Conservation (phyloP, 2,888 invertebrate genomes). For the Synanthedon vespiformis region DNA sequence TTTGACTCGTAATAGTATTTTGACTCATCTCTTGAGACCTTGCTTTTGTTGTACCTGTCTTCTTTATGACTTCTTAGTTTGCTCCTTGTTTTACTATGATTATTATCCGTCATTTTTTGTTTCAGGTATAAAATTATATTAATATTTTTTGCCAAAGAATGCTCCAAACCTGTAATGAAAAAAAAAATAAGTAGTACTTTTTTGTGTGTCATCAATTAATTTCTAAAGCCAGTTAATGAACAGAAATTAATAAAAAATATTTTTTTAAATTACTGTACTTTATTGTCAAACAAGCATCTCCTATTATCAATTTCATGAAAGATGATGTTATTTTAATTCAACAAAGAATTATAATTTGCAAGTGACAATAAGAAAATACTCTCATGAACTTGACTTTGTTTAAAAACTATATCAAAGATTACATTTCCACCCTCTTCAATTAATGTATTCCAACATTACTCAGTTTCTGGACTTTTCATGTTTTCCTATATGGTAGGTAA, state of each 20-base stretch:
- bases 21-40: slow-evolving; percentile 17
- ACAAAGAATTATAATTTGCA: slow-evolving; percentile 1
- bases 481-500: slow-evolving; percentile 24
- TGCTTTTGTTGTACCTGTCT: slow-evolving; percentile 22
- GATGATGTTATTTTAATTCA: slow-evolving; percentile 1
- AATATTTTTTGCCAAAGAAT: slow-evolving; percentile 5
- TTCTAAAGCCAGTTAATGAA: slow-evolving; percentile 8
- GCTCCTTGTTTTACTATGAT: slow-evolving; percentile 22
- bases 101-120: slow-evolving; percentile 33
- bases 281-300: slow-evolving; percentile 11
- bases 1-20: slow-evolving; percentile 28
- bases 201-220: slow-evolving; percentile 3
- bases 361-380: slow-evolving; percentile 14
- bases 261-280: slow-evolving; percentile 6
- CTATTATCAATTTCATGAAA: slow-evolving; percentile 17
- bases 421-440: slow-evolving; percentile 58
- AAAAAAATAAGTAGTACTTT: slow-evolving; percentile 3
- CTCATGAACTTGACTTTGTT: slow-evolving; percentile 42
- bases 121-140: slow-evolving; percentile 5
- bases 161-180: slow-evolving; percentile 40
- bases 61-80: slow-evolving; percentile 26
- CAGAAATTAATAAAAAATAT: slow-evolving; percentile 8
- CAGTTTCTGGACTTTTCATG: slow-evolving; percentile 41
- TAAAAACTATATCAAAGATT: slow-evolving; percentile 60
- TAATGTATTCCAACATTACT: slow-evolving; percentile 45